Evolutionary conservation across 2,888 invertebrate species (phyloP).

Genomic region (Blastobasis adustella): DNA sequence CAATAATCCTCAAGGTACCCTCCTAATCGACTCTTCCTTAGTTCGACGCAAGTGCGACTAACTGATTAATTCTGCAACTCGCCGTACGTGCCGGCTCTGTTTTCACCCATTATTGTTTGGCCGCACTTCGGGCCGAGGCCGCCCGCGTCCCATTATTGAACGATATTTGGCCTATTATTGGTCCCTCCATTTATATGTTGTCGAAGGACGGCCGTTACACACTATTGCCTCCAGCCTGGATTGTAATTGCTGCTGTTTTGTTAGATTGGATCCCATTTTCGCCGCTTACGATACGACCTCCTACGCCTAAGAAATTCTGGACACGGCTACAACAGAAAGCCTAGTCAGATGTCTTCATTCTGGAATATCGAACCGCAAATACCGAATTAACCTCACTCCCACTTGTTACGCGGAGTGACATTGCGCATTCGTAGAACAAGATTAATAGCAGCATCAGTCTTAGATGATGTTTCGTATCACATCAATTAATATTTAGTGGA

Average conservation of each 20-base stretch:
- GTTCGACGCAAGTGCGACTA: constrained; percentile 70
- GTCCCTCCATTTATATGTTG: constrained; percentile 54
- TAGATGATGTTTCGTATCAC: constrained; percentile 21
- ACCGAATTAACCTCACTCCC: too few relatives aligned
- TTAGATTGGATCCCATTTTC: constrained; percentile 53
- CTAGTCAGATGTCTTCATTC: too few relatives aligned
- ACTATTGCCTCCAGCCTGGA: constrained; percentile 50
- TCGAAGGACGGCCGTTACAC: constrained; percentile 52
- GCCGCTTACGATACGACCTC: constrained; percentile 27
- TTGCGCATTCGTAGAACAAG: constrained; percentile 32
- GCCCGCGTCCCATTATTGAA: constrained; percentile 57
- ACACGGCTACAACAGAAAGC: too few relatives aligned
- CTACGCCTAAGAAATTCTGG: neutral
- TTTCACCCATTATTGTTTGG: constrained; percentile 59
- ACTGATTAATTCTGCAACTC: constrained; percentile 70
- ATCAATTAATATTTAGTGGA: constrained; percentile 17
- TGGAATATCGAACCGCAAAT: too few relatives aligned
- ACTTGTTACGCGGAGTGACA: constrained; percentile 28
- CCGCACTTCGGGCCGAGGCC: constrained; percentile 48
- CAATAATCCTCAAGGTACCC: constrained; percentile 71
- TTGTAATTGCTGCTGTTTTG: constrained; percentile 65
- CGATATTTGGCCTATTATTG: constrained; percentile 64
- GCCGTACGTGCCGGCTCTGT: constrained; percentile 55
- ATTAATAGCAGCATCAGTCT: constrained; percentile 37
- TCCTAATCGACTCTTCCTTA: constrained; percentile 72